phyloP scores from a whole-genome alignment of 2,888 invertebrate genomes.

The Ichneumoninae sp. region DNA sequence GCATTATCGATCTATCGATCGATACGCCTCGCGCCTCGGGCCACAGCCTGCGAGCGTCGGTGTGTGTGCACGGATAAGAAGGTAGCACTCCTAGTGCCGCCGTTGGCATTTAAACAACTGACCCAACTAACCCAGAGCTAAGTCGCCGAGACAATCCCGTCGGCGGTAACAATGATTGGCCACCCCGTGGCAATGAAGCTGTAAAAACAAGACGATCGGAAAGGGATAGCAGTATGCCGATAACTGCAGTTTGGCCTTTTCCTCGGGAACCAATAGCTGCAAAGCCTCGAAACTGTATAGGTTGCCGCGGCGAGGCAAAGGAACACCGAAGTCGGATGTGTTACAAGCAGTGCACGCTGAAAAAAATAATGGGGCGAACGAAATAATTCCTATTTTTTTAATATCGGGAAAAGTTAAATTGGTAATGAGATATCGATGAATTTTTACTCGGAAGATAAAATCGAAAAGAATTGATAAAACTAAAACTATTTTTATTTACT shows the following conservation, averaged over 20 bases:
- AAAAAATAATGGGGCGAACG: not conserved
- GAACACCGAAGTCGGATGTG: not conserved
- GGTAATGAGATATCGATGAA: no score
- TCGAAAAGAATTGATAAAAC: not conserved
- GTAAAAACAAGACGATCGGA: not conserved
- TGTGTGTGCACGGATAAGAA: slow-evolving; percentile 12
- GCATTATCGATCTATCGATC: slow-evolving; percentile 55
- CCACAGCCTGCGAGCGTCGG: slow-evolving; percentile 17
- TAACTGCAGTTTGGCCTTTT: slow-evolving; percentile 12
- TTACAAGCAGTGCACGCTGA: not conserved
- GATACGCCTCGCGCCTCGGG: slow-evolving; percentile 54
- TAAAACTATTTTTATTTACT: not conserved
- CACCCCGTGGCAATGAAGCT: not conserved
- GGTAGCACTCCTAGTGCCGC: slow-evolving; percentile 60
- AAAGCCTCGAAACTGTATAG: not conserved
- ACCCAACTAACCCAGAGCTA: slow-evolving; percentile 63
- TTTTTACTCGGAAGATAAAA: not conserved
- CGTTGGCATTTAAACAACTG: slow-evolving; percentile 66
- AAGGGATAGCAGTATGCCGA: not conserved
- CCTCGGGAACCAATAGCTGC: slow-evolving; percentile 2
- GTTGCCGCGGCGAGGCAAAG: not conserved
- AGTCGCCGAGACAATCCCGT: slow-evolving; percentile 18
- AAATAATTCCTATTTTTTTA: not conserved
- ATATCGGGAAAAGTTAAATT: not conserved
- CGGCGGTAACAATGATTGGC: slow-evolving; percentile 13